Base-by-base conservation (phyloP, 2,888 invertebrate genomes). In the Tuta absoluta region DNA sequence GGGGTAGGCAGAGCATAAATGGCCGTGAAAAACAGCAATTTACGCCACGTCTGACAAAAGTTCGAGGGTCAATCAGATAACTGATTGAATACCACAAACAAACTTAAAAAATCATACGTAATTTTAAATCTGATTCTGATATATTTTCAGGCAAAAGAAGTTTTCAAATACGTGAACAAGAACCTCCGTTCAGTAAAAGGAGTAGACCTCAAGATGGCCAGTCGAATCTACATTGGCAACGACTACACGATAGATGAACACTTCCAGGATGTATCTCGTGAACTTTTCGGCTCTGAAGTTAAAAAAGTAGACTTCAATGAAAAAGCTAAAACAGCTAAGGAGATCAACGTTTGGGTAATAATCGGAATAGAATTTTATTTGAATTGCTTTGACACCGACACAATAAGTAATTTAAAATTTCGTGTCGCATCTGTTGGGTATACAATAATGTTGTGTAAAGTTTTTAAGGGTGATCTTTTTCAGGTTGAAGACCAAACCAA, bases 341-440 rank as follows among this genome's bases (percentile, higher is more conserved):
- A 82, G 10, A 97, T 99, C 60, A 98, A 98, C 77, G 67, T 78
- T 0, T 98, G 97, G 96, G 96, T 90, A 78, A 74, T 56, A 33
- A 56, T 24, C 33, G 21, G 23, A 12, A 41, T 2, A 14, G 41
- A 41, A 8, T 2, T 5, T 28, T 2, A 4, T 28, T 28, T 28
- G 5, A 28, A 28, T 28, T 28, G 28, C 28, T 5, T 28, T 28
- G 28, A 28, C 28, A 28, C 5, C 5, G 28, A 28, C 28, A 28
- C 28, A 28, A 28, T 28, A 33, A 8, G 33, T 33, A 8, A 33
- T 33, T 10, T 33, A 33, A 5, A 33, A 8, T 33, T 33, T 33
- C 33, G 10, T 33, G 33, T 33, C 33, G 33, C 10, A 33, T 33
- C 33, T 33, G 4, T 33, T 7, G 7, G 33, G 33, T 33, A 7